A percentile compares a stretch with the other conserved stretches of the same genome.
phyloP scores from a whole-genome alignment of 1,140 invertebrate genomes.

The Ylistrum balloti region DNA sequence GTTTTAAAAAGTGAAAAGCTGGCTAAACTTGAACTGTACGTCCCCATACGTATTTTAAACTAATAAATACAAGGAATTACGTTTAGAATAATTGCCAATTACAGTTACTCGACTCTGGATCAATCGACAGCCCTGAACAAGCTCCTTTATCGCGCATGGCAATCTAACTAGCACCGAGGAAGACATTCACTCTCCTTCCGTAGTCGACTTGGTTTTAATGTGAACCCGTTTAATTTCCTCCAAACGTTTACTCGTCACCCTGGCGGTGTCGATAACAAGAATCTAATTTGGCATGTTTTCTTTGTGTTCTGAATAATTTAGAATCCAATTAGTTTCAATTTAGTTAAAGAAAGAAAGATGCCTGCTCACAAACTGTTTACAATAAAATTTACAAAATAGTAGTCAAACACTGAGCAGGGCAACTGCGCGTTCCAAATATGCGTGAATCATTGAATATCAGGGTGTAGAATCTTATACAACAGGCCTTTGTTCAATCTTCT shows the following conservation, averaged over 20 bases:
- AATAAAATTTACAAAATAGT: no score
- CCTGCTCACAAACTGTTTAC: no score
- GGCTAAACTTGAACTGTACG: not conserved
- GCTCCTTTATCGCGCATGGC: not conserved
- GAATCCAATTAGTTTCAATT: not conserved
- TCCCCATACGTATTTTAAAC: not conserved
- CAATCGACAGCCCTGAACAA: not conserved
- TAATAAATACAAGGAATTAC: not conserved
- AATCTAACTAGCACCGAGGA: not conserved
- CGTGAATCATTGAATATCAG: no score
- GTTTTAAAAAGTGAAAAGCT: not conserved
- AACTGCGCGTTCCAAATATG: no score
- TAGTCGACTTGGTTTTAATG: not conserved
- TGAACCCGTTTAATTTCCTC: not conserved
- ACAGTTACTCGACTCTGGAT: not conserved
- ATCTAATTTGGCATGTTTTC: not conserved
- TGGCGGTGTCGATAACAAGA: not conserved
- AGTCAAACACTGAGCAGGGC: no score
- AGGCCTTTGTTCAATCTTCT: no score
- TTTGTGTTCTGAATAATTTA: conserved; percentile 7
- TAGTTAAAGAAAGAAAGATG: not conserved
- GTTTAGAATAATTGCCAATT: not conserved
- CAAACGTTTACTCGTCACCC: not conserved
- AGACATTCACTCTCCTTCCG: not conserved
- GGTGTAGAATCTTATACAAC: no score